These are phyloP conservation scores for Coleophora deauratella DNA, from an alignment of 2,888 invertebrate genomes.

Conservation along the genomic window DNA sequence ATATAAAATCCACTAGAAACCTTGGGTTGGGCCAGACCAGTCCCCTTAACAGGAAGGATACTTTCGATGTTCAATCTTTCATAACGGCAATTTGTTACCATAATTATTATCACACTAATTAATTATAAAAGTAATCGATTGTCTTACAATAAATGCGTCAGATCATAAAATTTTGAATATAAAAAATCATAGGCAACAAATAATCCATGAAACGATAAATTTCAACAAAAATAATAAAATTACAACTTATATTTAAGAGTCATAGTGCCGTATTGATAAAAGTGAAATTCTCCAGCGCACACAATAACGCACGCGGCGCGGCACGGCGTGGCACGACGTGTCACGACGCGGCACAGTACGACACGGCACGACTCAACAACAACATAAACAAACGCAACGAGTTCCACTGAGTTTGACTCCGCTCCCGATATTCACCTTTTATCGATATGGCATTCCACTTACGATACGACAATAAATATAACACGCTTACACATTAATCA, in stretches of 20 bases:
- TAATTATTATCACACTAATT: conserved; percentile 73
- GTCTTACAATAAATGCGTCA: conserved; percentile 76
- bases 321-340: conserved; percentile 42
- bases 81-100: conserved; percentile 72
- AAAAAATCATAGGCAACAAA: conserved; percentile 71
- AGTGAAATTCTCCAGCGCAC: conserved; percentile 55
- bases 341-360: conserved; percentile 38
- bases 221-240: conserved; percentile 65
- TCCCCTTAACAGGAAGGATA: conserved; percentile 75
- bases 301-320: conserved; percentile 15
- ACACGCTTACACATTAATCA: conserved; percentile 75
- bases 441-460: conserved; percentile 75
- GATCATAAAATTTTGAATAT: conserved; percentile 73
- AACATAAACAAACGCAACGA: conserved; percentile 60
- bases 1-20: conserved; percentile 74
- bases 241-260: conserved; percentile 69
- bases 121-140: conserved; percentile 73
- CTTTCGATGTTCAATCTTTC: conserved; percentile 74
- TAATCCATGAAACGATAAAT: conserved; percentile 69
- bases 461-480: conserved; percentile 74
- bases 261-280: conserved; percentile 73
- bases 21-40: conserved; percentile 71
- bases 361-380: conserved; percentile 49
- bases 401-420: conserved; percentile 65
- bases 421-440: conserved; percentile 70